Percentiles rank a stretch among this genome's conserved stretches.
Conservation (phyloP, 2,797 vertebrate genomes). For the Stomatorhinus walkeri region DNA sequence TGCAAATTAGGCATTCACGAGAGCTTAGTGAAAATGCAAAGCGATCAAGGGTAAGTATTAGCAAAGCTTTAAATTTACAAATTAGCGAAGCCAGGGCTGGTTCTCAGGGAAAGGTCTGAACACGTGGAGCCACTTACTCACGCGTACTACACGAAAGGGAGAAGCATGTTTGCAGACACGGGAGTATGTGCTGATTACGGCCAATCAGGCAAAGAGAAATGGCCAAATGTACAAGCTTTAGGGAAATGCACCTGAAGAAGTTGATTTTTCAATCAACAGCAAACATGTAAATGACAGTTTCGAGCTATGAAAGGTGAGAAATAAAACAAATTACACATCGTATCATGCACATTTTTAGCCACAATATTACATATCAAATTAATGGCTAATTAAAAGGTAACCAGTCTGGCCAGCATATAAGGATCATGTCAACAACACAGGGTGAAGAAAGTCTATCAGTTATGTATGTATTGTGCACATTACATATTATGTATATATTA, state of each 20-base stretch:
- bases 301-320: not conserved
- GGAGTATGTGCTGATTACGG: not conserved
- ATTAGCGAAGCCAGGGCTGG: too few species aligned
- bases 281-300: not conserved
- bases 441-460: not conserved
- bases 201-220: not conserved
- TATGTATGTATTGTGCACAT: not conserved
- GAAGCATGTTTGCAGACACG: not conserved
- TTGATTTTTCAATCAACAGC: not conserved
- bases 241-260: not conserved
- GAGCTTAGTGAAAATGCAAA: slow-evolving; percentile 17
- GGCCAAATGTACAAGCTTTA: not conserved
- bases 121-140: not conserved
- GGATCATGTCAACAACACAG: not conserved
- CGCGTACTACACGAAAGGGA: not conserved
- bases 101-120: not conserved
- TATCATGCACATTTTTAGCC: not conserved
- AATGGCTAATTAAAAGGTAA: not conserved
- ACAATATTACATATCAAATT: not conserved
- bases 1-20: slow-evolving; percentile 15
- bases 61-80: slow-evolving; percentile 8
- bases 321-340: not conserved
- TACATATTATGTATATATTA: not conserved
- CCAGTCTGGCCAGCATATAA: not conserved
- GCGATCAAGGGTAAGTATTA: not conserved